Evolutionary conservation across 2,888 invertebrate genomes (phyloP), one percentile per base, ranked within the genome.

Genomic region (Alloplasta piceator): DNA sequence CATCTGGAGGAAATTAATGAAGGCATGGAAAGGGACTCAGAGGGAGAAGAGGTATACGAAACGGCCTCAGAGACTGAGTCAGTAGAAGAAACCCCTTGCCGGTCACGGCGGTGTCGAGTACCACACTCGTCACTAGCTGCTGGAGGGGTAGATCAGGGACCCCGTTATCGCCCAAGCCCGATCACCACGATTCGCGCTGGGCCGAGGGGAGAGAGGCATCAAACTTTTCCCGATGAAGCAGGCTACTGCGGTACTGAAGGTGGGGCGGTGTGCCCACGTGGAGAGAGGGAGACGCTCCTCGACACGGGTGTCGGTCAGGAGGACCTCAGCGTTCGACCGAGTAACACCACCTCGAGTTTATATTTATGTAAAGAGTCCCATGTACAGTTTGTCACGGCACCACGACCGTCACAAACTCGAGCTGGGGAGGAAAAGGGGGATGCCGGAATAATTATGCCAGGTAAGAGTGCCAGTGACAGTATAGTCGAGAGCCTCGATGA

Each of bases 91-190:
- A 60, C 60, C 58, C 70, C 60, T 60, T 38, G 70, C 70, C 14
- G 70, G 50, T 48, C 14, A 60, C 60, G 48, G 70, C 70, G 10
- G 70, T 70, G 70, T 16, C 58, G 58, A 70, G 60, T 38, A 12
- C n/a, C 14, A 38, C 6, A 10, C 70, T 70, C 46, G 14, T 48
- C 58, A 48, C 70, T 39, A 26, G 70, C 60, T 70, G 70, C 70
- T 38, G 60, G 70, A 50, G 70, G 70, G 58, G 60, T n/a, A n/a
- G 6, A 9, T 46, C 58, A 58, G 41, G 41, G 7, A 56, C 58
- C 58, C 26, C 70, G 12, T 58, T 70, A 70, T 70, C 70, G 70
- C 14, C 50, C 14, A 61, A 12, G 61, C 61, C 14, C 61, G 41
- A 41, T 61, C 41, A 61, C 61, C 60, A 41, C 3, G 14, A 61